These are phyloP conservation scores for Pelodiscus sinensis DNA, from an alignment of 2,113 vertebrate genomes.

Conservation along the genomic window DNA sequence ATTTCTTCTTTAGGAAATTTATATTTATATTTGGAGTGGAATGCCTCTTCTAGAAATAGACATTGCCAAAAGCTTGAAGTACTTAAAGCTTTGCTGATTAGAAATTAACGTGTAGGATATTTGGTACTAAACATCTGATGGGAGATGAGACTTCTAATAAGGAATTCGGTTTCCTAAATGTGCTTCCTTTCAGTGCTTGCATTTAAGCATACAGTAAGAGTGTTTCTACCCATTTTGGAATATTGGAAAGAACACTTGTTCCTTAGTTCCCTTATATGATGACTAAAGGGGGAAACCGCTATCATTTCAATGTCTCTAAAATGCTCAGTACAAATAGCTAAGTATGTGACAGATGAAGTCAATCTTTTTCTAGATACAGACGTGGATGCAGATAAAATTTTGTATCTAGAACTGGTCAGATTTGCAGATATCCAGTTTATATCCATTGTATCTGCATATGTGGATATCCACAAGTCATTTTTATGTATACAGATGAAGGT, in stretches of 20 bases:
- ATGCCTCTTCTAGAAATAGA: not conserved
- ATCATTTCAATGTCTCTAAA: not conserved
- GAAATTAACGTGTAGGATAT: not conserved
- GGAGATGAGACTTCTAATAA: not conserved
- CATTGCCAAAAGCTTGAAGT: conserved; percentile 9
- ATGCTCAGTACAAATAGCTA: not conserved
- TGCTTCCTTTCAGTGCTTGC: conserved; percentile 6
- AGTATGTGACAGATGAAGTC: not conserved
- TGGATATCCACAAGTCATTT: too few species aligned
- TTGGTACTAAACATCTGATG: not conserved
- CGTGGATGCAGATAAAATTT: too few species aligned
- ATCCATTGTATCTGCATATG: too few species aligned
- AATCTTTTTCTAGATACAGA: not conserved
- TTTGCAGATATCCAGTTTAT: too few species aligned
- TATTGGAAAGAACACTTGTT: conserved; percentile 20
- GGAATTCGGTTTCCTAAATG: not conserved
- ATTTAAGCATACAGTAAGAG: conserved; percentile 14
- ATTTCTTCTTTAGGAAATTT: conserved; percentile 16
- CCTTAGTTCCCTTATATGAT: conserved; percentile 2
- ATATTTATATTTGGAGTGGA: not conserved
- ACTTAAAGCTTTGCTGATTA: conserved; percentile 1
- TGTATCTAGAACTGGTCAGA: too few species aligned
- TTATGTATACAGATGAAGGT: too few species aligned
- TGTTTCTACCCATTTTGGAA: not conserved
- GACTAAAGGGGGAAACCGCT: not conserved